A percentile compares a stretch with the other conserved stretches of the same genome.
Conservation (phyloP, 1,140 invertebrate species). For the Platyscapa corneri region DNA sequence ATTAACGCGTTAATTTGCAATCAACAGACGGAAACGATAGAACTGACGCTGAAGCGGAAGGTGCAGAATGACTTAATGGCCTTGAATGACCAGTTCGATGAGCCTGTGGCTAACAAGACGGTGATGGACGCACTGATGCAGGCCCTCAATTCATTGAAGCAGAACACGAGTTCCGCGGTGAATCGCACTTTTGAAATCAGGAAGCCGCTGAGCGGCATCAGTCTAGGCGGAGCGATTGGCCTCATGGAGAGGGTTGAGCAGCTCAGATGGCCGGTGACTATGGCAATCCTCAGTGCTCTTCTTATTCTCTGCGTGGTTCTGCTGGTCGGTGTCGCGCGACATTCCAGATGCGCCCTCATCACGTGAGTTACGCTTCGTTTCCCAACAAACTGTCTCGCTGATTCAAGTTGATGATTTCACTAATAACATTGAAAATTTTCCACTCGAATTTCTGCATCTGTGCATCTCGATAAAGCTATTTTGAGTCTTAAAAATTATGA, state of each 20-base stretch:
- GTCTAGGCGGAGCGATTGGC: conserved; percentile 75
- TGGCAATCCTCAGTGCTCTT: conserved; percentile 84
- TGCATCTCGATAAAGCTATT: no score
- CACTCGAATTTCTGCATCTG: no score
- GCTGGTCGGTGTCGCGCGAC: conserved; percentile 86
- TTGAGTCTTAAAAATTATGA: no score
- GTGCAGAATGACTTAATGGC: conserved; percentile 81
- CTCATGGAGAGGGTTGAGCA: conserved; percentile 78
- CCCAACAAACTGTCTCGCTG: no score
- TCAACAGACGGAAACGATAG: conserved; percentile 73
- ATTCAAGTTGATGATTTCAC: background rate
- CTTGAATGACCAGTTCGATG: conserved; percentile 83
- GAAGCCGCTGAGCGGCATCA: conserved; percentile 80
- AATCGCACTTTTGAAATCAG: conserved; percentile 84
- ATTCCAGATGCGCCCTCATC: conserved; percentile 88
- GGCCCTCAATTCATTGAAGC: conserved; percentile 79
- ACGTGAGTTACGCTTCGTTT: conserved; percentile 76
- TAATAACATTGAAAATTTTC: no score
- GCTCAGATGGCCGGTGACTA: conserved; percentile 85
- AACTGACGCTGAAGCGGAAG: conserved; percentile 78
- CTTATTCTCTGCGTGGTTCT: conserved; percentile 87
- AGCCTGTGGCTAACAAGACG: conserved; percentile 84
- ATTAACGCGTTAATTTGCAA: no score
- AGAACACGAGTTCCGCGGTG: conserved; percentile 82
- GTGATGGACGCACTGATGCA: conserved; percentile 79